These are phyloP conservation scores for Nymphalis polychloros DNA, from an alignment of 2,888 invertebrate genomes.

Conservation along the genomic window DNA sequence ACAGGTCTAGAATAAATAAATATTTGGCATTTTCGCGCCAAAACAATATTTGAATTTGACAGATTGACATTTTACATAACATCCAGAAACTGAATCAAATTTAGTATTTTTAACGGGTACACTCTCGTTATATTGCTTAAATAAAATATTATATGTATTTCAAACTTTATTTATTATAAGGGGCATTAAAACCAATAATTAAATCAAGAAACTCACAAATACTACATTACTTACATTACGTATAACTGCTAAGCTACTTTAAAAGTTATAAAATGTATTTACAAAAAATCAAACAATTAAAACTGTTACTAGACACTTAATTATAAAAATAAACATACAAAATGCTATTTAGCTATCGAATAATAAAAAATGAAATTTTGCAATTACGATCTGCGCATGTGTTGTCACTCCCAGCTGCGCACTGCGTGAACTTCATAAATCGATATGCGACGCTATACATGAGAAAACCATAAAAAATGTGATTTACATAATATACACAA, in stretches of 20 bases:
- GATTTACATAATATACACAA: not conserved
- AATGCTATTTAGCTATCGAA: not conserved
- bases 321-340: not conserved
- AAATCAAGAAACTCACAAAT: too few species aligned
- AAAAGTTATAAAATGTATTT: too few species aligned
- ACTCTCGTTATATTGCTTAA: not conserved
- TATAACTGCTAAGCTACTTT: too few species aligned
- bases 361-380: slow-evolving; percentile 7
- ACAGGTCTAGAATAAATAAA: not conserved
- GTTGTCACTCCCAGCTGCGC: slow-evolving; percentile 57
- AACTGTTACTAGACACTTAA: too few species aligned
- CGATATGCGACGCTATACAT: slow-evolving; percentile 55
- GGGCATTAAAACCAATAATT: too few species aligned
- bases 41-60: slow-evolving; percentile 4
- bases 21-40: not conserved
- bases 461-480: slow-evolving; percentile 34
- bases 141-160: too few species aligned
- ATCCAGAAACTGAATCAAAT: not conserved
- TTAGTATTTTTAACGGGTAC: not conserved
- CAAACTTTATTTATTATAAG: too few species aligned
- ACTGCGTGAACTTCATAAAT: slow-evolving; percentile 50
- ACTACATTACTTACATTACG: too few species aligned
- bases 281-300: too few species aligned
- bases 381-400: slow-evolving; percentile 53
- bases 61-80: not conserved